These are phyloP conservation scores for Catonia carolina DNA, from an alignment of 2,888 invertebrate species.

Conservation along the genomic window DNA sequence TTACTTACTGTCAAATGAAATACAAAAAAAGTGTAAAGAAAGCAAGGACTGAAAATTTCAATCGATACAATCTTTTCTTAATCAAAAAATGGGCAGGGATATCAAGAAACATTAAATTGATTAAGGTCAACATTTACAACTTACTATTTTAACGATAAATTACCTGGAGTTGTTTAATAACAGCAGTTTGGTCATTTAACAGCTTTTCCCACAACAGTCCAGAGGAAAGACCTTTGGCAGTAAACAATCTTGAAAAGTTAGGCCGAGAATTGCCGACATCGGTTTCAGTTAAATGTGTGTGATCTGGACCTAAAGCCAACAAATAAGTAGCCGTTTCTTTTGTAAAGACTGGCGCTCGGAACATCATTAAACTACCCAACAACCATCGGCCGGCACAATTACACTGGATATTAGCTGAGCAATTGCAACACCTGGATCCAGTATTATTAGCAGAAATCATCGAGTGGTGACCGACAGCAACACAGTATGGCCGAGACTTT, in stretches of 20 bases:
- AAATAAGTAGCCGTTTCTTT: slow-evolving; percentile 48
- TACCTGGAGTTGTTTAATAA: background rate
- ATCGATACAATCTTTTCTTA: too few species aligned
- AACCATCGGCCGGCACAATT: slow-evolving; percentile 43
- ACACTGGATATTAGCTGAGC: background rate
- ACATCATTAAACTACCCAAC: slow-evolving; percentile 49
- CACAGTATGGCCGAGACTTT: slow-evolving; percentile 50
- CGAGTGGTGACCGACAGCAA: slow-evolving; percentile 48
- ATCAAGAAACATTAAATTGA: too few species aligned
- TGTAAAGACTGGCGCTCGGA: slow-evolving; percentile 50
- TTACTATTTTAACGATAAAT: too few species aligned
- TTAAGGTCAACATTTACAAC: too few species aligned
- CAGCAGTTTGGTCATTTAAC: slow-evolving; percentile 42
- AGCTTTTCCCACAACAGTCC: slow-evolving; percentile 56
- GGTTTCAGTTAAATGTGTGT: slow-evolving; percentile 45
- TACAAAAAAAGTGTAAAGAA: too few species aligned
- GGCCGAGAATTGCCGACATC: slow-evolving; percentile 47
- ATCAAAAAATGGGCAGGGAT: too few species aligned
- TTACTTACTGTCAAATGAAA: too few species aligned
- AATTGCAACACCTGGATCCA: too few species aligned
- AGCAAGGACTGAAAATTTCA: too few species aligned
- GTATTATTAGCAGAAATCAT: too few species aligned
- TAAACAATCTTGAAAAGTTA: slow-evolving; percentile 46
- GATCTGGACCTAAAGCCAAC: slow-evolving; percentile 49
- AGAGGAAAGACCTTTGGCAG: slow-evolving; percentile 45